Base-by-base conservation (phyloP, 2,113 vertebrate genomes). In the Tychaedon coryphoeus region DNA sequence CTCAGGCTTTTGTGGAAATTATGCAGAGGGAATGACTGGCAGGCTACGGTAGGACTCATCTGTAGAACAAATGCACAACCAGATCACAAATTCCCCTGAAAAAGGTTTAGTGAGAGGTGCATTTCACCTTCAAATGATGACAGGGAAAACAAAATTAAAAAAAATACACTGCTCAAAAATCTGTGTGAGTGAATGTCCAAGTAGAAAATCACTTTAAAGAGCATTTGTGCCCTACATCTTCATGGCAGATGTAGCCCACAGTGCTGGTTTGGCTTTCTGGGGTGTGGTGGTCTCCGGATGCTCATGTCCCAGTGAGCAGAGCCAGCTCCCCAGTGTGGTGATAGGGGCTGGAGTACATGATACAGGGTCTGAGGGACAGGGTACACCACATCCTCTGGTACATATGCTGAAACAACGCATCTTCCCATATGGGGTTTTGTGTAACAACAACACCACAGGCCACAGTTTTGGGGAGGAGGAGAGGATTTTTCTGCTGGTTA, bases 1-100 rank as follows among this genome's bases (percentile, higher is more conserved):
- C 77, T 23, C n/a, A 78, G 86, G 86, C 86, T 92, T 95, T 83
- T 95, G 83, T 86, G 60, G 64, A 92, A 94, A 95, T 96, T 86
- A 91, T 64, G 67, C 83, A 92, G 69, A 58, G 20, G 23, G 83
- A 88, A 88, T 81, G 86, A 80, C 76, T 77, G 83, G 47, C 75
- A 88, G 83, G 33, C 29, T 71, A 75, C 60, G 64, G 38, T 92
- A 86, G 69, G 75, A 86, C 38, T 83, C 78, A 88, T 92, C 90
- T 94, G 92, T 84, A 91, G 91, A 95, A 88, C 67, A 94, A 94
- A 93, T 92, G 86, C 94, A 88, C 94, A 93, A 64, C 86, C 88
- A 90, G 75, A 92, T 75, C 74, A 64, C 38, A 83, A 86, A 94
- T 92, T 34, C 51, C 82, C 8, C 62, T 48, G 71, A 88, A 96